A percentile compares a stretch with the other conserved stretches of the same genome.
Conservation (phyloP, 2,113 vertebrate genomes). For the Tetraodon nigroviridis region DNA sequence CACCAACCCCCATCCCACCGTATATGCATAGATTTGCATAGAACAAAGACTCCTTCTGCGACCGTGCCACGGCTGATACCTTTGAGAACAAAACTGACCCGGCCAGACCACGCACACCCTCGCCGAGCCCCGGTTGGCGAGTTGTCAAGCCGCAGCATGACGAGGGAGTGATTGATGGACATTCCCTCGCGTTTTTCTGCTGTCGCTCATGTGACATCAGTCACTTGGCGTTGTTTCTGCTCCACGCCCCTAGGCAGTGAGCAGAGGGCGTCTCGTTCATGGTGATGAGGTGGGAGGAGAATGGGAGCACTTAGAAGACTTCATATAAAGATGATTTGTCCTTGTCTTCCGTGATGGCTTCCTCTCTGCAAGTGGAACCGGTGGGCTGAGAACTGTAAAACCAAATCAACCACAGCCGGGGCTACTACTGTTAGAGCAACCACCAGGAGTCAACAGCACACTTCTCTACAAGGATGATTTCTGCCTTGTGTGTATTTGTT, state of each 20-base stretch:
- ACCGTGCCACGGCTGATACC: conserved; percentile 27
- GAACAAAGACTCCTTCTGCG: conserved; percentile 63
- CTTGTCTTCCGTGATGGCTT: conserved; percentile 71
- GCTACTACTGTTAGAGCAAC: conserved; percentile 43
- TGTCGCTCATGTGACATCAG: conserved; percentile 61
- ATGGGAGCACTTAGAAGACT: conserved; percentile 71
- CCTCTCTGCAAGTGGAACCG: conserved; percentile 70
- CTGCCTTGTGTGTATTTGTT: not conserved
- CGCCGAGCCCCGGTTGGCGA: conserved; percentile 54
- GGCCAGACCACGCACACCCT: conserved; percentile 22
- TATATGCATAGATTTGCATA: conserved; percentile 71
- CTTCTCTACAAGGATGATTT: conserved; percentile 1
- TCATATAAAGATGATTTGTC: conserved; percentile 78
- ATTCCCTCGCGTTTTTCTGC: conserved; percentile 73
- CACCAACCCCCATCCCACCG: not conserved
- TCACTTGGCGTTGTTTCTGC: conserved; percentile 66
- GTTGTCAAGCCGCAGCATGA: conserved; percentile 39
- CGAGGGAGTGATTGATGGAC: conserved; percentile 55
- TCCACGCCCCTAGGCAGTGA: conserved; percentile 40
- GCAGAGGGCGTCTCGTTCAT: conserved; percentile 70
- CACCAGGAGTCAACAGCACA: not conserved
- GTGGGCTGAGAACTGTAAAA: conserved; percentile 38
- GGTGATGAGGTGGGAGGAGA: conserved; percentile 58
- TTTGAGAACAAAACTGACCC: conserved; percentile 27
- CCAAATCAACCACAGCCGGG: conserved; percentile 10